Conservation (phyloP, 2,797 vertebrate species). For the Tadarida brasiliensis region DNA sequence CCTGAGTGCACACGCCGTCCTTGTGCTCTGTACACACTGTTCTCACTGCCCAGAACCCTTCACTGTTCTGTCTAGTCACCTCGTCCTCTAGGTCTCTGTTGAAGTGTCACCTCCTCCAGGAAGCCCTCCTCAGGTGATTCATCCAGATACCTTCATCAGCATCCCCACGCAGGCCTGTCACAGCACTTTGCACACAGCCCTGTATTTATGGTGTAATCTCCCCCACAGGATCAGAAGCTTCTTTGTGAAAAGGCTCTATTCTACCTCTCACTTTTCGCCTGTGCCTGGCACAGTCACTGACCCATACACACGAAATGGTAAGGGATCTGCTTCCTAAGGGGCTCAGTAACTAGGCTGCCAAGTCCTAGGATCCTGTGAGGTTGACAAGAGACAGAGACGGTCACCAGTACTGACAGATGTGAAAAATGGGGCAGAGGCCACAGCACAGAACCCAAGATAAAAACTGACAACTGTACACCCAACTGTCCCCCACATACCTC, state of each 20-base stretch:
- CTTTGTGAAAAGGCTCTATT: not conserved
- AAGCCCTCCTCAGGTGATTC: not conserved
- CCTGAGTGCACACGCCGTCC: not conserved
- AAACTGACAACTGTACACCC: not conserved
- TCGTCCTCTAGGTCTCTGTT: not conserved
- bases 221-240: not conserved
- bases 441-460: not conserved
- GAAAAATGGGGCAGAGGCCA: not conserved
- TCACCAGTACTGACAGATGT: not conserved
- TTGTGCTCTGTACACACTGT: accelerated
- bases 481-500: accelerated
- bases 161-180: not conserved
- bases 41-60: not conserved
- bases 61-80: not conserved
- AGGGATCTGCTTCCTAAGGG: not conserved
- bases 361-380: not conserved
- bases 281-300: not conserved
- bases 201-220: not conserved
- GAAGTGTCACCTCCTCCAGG: not conserved
- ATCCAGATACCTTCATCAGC: not conserved
- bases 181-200: not conserved
- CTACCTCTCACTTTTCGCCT: not conserved
- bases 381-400: not conserved
- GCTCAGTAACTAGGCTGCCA: not conserved
- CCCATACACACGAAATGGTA: not conserved